Base-by-base conservation (phyloP, 2,888 invertebrate species). In the Eupithecia vulgata region DNA sequence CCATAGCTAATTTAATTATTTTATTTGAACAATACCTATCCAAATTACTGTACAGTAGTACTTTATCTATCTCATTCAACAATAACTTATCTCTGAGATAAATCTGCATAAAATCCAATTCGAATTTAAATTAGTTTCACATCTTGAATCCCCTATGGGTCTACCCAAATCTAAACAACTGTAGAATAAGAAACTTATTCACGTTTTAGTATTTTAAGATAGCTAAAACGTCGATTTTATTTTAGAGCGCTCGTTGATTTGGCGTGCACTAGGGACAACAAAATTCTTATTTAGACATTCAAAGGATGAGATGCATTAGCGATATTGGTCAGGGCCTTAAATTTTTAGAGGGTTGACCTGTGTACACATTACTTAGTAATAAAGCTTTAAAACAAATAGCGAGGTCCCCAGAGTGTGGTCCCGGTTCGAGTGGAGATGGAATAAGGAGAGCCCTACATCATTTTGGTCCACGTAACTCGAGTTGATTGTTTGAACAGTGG, bases 301-400 rank as follows among this genome's bases (percentile, higher is more conserved):
- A 77, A 78, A 78, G 79, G 80, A 77, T 79, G 79, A 78, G 80
- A 78, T 80, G 84, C 91, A 92, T 93, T 92, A 92, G 85, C 89
- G 87, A 91, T 91, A 92, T 92, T 93, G 92, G 93, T 92, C 90
- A 92, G 81, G 77, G 80, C 79, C 81, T 78, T 78, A 87, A 88
- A 91, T 90, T 92, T 92, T 93, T 91, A 90, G 92, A 93, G 92
- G 93, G 92, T 88, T 93, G 94, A 94, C 94, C 94, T 94, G 90
- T 87, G 94, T 85, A 94, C 92, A 94, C 92, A 94, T 94, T 94
- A 94, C 94, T 94, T 93, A 94, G 93, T 92, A 90, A 94, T 94
- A 93, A 93, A 92, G 94, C 93, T 93, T 94, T 94, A 94, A 93
- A 94, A 94, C 93, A 94, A 94, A 94, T 93, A 94, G 84, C 82